These are phyloP conservation scores for Pseudorhiza aurosa DNA, from an alignment of 30 jellyfish, hydroid and myxozoan genomes.

Conservation along the genomic window DNA sequence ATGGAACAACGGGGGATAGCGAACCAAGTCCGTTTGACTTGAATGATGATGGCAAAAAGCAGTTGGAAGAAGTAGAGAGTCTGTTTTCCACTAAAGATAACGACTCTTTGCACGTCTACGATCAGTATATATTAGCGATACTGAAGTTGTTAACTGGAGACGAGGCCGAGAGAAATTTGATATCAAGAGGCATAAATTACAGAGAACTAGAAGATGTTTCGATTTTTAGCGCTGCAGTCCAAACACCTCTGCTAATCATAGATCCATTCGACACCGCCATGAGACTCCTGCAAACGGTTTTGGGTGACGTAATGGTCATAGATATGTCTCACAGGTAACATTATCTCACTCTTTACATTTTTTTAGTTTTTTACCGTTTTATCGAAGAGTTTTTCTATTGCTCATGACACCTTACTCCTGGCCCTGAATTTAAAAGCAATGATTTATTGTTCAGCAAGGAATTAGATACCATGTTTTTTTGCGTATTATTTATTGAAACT, in stretches of 20 bases:
- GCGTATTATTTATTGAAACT: no score
- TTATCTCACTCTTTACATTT: no score
- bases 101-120: constrained; percentile 18
- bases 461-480: no score
- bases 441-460: no score
- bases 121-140: constrained; percentile 27
- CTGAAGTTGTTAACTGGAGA: constrained; percentile 46
- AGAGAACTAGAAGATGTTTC: constrained; percentile 66
- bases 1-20: not conserved
- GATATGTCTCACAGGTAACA: constrained; percentile 66
- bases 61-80: constrained; percentile 29
- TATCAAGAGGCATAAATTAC: constrained; percentile 55
- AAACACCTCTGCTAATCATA: constrained; percentile 45
- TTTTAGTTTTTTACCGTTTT: no score
- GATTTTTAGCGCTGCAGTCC: constrained; percentile 43
- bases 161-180: constrained; percentile 32
- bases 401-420: no score
- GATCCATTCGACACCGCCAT: constrained; percentile 72
- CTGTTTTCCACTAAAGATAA: not conserved
- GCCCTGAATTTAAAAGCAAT: no score
- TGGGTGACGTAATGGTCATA: constrained; percentile 36
- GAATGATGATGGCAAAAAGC: not conserved
- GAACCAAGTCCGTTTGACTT: not conserved
- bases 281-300: not conserved
- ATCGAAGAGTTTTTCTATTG: no score